These are phyloP conservation scores for Heteromyza rotundicornis DNA, from an alignment of 2,888 invertebrate species.

Conservation along the genomic window DNA sequence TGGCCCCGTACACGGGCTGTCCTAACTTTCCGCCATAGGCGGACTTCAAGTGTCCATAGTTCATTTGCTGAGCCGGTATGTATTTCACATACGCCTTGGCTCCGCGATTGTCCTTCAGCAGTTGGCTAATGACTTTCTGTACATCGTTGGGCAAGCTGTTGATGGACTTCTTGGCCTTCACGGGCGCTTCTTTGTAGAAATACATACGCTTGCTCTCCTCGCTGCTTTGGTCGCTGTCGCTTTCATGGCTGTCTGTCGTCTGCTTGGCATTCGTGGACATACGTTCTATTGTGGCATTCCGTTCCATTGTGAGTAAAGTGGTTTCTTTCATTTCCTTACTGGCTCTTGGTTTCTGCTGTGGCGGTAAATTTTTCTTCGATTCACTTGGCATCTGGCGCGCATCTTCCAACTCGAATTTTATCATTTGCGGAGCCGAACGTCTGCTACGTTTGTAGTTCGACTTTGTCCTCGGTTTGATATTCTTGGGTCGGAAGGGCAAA, in stretches of 20 bases:
- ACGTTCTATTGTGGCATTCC: neutral
- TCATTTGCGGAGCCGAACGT: conserved; percentile 42
- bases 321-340: conserved; percentile 24
- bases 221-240: conserved; percentile 30
- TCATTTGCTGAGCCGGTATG: conserved; percentile 42
- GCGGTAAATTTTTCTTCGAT: conserved; percentile 33
- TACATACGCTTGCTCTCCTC: conserved; percentile 47
- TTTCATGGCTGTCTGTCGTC: neutral
- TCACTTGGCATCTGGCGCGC: conserved; percentile 50
- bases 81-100: conserved; percentile 53
- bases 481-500: neutral
- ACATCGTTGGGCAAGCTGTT: conserved; percentile 51
- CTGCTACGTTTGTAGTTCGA: conserved; percentile 32
- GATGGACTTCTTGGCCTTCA: conserved; percentile 48
- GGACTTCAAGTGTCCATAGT: conserved; percentile 42
- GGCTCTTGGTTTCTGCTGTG: conserved; percentile 27
- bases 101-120: conserved; percentile 45
- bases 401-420: conserved; percentile 59
- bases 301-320: conserved; percentile 36
- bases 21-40: conserved; percentile 4
- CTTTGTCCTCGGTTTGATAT: neutral
- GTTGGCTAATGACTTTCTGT: conserved; percentile 51
- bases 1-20: conserved; percentile 3
- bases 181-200: conserved; percentile 43
- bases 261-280: conserved; percentile 7